A percentile compares a stretch with the other conserved stretches of the same genome.
These are phyloP conservation scores for Pygoscelis adeliae DNA, from an alignment of 2,113 vertebrate genomes.

Conservation along the genomic window DNA sequence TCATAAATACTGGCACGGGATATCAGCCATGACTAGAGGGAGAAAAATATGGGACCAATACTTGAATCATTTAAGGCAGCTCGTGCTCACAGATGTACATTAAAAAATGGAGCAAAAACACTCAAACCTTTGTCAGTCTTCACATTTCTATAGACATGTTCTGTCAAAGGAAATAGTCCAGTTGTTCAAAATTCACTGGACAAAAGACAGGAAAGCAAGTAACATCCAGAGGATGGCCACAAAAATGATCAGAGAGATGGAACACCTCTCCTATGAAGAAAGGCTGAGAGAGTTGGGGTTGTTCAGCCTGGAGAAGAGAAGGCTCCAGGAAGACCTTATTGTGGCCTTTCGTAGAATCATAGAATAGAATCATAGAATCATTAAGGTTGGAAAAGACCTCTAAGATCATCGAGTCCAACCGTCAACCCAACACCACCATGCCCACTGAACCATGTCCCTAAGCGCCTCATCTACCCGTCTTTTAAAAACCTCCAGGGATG, in stretches of 20 bases:
- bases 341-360: background rate
- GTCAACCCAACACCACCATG: too few relatives aligned
- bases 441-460: too few relatives aligned
- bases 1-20: fast-evolving
- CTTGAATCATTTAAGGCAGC: background rate
- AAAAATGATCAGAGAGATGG: background rate
- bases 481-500: too few relatives aligned
- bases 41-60: background rate
- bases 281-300: background rate
- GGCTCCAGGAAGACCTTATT: background rate
- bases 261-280: background rate
- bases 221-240: background rate
- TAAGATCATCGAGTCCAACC: too few relatives aligned
- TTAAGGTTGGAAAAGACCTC: too few relatives aligned
- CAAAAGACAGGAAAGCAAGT: background rate
- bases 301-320: background rate
- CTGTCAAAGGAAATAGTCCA: background rate
- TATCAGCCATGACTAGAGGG: background rate
- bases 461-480: too few relatives aligned
- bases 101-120: background rate
- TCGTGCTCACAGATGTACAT: fast-evolving
- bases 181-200: background rate
- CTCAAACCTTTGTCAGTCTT: background rate
- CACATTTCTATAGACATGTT: background rate
- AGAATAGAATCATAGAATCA: too few relatives aligned